Percentiles rank a stretch among this genome's conserved stretches.
Evolutionary conservation across 2,113 vertebrate species (phyloP).

Genomic region (Oxygymnocypris stewartii): DNA sequence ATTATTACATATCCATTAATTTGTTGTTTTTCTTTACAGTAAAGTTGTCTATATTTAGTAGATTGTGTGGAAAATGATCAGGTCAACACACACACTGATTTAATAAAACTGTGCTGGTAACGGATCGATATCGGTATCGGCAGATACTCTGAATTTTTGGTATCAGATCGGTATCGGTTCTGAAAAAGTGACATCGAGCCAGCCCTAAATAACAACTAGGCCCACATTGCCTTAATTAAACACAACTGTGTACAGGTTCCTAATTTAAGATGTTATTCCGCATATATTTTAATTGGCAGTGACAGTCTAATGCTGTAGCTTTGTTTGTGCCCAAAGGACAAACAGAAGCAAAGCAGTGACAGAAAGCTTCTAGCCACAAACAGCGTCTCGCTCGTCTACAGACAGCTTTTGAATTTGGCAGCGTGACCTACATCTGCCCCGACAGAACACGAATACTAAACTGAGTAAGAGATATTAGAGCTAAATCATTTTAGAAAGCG

Average conservation of each 20-base stretch:
- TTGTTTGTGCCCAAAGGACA: slow-evolving; percentile 22
- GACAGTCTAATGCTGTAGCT: slow-evolving; percentile 59
- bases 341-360: slow-evolving; percentile 56
- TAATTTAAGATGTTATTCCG: background rate
- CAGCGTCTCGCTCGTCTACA: background rate
- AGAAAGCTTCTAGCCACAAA: slow-evolving; percentile 5
- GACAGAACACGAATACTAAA: slow-evolving; percentile 10
- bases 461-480: slow-evolving; percentile 15
- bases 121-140: too few species aligned
- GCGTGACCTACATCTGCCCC: slow-evolving; percentile 16
- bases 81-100: too few species aligned
- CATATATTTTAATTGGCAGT: slow-evolving; percentile 54
- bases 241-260: background rate
- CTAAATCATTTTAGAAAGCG: slow-evolving; percentile 29
- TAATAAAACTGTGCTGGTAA: too few species aligned
- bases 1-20: too few species aligned
- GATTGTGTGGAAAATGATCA: too few species aligned
- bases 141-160: too few species aligned
- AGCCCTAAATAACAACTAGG: background rate
- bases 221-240: background rate
- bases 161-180: too few species aligned
- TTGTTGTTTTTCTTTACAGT: too few species aligned
- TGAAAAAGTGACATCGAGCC: too few species aligned
- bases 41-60: too few species aligned
- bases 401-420: slow-evolving; percentile 15